Evolutionary conservation across 2,888 invertebrate species (phyloP), one percentile per base, ranked within the genome.

Genomic region (Chrysotoxum bicinctum): DNA sequence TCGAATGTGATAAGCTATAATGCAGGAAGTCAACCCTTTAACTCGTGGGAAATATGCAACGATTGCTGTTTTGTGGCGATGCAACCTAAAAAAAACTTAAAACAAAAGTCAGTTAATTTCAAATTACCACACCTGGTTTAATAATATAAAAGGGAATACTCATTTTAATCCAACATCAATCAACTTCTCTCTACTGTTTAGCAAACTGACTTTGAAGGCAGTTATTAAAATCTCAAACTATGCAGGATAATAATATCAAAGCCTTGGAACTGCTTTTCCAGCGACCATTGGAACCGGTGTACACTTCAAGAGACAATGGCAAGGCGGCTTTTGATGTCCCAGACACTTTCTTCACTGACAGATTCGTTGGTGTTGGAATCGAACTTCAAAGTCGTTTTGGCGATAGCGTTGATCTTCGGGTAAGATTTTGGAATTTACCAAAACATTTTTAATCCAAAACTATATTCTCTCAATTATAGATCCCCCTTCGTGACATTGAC

Each of bases 401-500:
- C 37, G 87, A 87, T 14, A 74, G 87, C 64, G 87, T 88, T 19
- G 87, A 87, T 3, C 8, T 56, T 2, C 87, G 79, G 75, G 88
- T 88, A 75, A 78, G 19, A 45, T 56, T 30, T 37, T 14, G 8
- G n/a, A n/a, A 4, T 19, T 0, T 12, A 45, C 1, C 9, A 0
- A 8, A 43, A 37, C 14, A 14, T 14, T 37, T 37, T 14, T 37
- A 14, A 35, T 3, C n/a, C 4, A 37, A 37, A 37, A 14, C 14
- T 3, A 14, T 1, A 14, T 14, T 14, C 3, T 21, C 14, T 14
- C 23, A 26, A 50, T n/a, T 23, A 1, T 8, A 89, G 83, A 91
- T 92, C 37, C 90, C 91, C 1, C 68, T 92, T n/a, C 88, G 89
- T 0, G 90, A 91, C 1, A 50, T 91, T 76, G 58, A 83, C 4